Evolutionary conservation across 2,888 invertebrate species (phyloP).

Genomic region (Amphipyra berbera): DNA sequence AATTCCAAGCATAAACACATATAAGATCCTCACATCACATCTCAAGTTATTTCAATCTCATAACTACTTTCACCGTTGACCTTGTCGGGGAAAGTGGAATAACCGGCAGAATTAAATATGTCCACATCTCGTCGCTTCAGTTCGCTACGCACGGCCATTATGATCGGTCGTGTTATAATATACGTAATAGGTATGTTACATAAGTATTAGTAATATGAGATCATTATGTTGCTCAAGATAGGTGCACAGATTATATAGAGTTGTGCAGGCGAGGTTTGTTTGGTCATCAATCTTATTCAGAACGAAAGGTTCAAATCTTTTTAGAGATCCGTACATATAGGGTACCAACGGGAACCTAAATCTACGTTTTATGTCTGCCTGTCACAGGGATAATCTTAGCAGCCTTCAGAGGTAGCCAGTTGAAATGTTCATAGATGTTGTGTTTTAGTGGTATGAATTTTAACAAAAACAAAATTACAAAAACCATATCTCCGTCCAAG

Average conservation of each 20-base stretch:
- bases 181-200: conserved; percentile 45
- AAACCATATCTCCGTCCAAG: no score
- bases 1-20: conserved; percentile 1
- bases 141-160: not conserved
- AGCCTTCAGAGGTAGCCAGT: no score
- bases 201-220: conserved; percentile 48
- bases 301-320: not conserved
- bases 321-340: no score
- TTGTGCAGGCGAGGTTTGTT: conserved; percentile 5
- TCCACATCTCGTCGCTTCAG: not conserved
- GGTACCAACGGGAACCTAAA: no score
- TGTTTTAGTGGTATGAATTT: no score
- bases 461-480: no score
- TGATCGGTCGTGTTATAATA: conserved; percentile 26
- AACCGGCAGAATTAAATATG: conserved; percentile 35
- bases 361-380: no score
- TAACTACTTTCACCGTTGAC: conserved; percentile 55
- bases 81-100: conserved; percentile 53
- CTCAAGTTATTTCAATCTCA: conserved; percentile 34
- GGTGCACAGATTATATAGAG: conserved; percentile 15
- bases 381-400: no score
- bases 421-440: no score
- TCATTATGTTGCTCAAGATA: conserved; percentile 47
- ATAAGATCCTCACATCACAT: conserved; percentile 22
- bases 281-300: conserved; percentile 34